phyloP scores from a whole-genome alignment of 2,113 vertebrate genomes.

The Campylomormyrus tamandua region DNA sequence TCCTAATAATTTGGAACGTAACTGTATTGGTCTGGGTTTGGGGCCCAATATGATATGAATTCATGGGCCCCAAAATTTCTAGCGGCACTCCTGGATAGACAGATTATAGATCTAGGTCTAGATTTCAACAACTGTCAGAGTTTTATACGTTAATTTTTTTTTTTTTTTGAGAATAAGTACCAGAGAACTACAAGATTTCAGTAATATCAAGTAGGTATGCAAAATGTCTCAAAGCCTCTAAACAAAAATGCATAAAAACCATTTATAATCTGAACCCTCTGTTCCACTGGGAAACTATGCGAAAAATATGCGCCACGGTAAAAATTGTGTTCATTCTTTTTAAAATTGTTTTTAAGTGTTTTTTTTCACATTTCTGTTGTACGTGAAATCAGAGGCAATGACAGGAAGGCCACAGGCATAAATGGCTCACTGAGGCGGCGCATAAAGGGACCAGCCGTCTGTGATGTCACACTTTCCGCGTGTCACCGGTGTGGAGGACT shows the following conservation, averaged over 20 bases:
- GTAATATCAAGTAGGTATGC: background rate
- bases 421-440: background rate
- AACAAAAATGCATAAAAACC: background rate
- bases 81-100: background rate
- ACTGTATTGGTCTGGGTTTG: background rate
- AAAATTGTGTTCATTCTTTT: background rate
- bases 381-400: background rate
- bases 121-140: background rate
- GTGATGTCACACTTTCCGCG: background rate
- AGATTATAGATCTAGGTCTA: background rate
- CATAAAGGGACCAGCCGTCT: background rate
- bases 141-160: background rate
- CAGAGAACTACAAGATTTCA: background rate
- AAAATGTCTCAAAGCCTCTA: background rate
- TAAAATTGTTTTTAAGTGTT: background rate
- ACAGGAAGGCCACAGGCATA: background rate
- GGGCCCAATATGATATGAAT: background rate
- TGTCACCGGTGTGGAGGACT: background rate
- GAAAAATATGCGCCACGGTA: background rate
- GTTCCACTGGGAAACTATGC: background rate
- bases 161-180: background rate
- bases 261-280: background rate
- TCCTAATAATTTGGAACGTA: background rate
- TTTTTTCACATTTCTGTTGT: background rate
- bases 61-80: background rate